Conservation (phyloP, 2,888 invertebrate genomes). For the Drosophila buzzatii region DNA sequence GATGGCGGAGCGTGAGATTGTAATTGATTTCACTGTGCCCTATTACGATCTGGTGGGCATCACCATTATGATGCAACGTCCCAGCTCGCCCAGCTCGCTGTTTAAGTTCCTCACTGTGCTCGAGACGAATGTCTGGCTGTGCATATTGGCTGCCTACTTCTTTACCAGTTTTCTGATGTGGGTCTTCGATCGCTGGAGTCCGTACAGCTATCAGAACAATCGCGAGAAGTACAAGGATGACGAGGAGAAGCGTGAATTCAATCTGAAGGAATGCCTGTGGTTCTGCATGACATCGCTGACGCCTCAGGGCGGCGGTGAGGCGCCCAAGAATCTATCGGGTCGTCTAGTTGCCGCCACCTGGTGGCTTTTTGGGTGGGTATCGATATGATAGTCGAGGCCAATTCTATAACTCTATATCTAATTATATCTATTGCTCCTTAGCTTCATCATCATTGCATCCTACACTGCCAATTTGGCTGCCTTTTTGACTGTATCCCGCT, state of each 20-base stretch:
- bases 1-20: slow-evolving; percentile 98
- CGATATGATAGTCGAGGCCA: neutral
- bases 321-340: slow-evolving; percentile 97
- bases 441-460: slow-evolving; percentile 98
- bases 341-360: slow-evolving; percentile 98
- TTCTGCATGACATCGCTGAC: slow-evolving; percentile 99
- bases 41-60: slow-evolving; percentile 99
- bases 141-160: slow-evolving; percentile 97
- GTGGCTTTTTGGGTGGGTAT: slow-evolving; percentile 96
- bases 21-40: slow-evolving; percentile 98
- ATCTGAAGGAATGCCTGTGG: slow-evolving; percentile 98
- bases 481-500: slow-evolving; percentile 96
- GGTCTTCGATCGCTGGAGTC: slow-evolving; percentile 98
- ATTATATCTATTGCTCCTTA: slow-evolving; percentile 52
- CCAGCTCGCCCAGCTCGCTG: slow-evolving; percentile 94
- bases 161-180: slow-evolving; percentile 97
- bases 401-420: neutral
- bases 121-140: slow-evolving; percentile 98
- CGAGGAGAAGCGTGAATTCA: slow-evolving; percentile 97
- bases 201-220: slow-evolving; percentile 98
- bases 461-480: slow-evolving; percentile 99
- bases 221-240: slow-evolving; percentile 96
- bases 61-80: slow-evolving; percentile 97
- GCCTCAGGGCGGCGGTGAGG: slow-evolving; percentile 97
- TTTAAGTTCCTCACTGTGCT: slow-evolving; percentile 98